These are phyloP conservation scores for Spondyliosoma cantharus DNA, from an alignment of 2,797 vertebrate species.

Conservation along the genomic window DNA sequence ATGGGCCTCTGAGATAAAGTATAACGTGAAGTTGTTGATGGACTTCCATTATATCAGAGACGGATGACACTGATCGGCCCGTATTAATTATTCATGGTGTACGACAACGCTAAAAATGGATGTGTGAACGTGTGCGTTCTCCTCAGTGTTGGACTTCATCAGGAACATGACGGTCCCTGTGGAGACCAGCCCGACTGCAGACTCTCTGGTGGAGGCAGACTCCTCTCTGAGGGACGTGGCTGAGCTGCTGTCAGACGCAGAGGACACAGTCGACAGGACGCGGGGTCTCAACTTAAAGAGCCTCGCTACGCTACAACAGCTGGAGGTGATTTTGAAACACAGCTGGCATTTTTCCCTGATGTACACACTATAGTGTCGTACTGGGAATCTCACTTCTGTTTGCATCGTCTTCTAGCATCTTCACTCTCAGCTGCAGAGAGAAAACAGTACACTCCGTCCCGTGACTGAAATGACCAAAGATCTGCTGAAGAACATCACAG, in stretches of 20 bases:
- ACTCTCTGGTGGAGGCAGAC: slow-evolving; percentile 81
- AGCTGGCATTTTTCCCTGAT: background rate
- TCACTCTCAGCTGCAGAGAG: slow-evolving; percentile 73
- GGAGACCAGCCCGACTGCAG: slow-evolving; percentile 72
- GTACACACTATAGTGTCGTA: background rate
- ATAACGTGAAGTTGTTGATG: too few relatives aligned
- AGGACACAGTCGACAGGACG: slow-evolving; percentile 75
- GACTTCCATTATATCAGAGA: background rate
- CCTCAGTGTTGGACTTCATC: slow-evolving; percentile 83
- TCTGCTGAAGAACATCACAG: slow-evolving; percentile 77
- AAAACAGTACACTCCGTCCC: slow-evolving; percentile 71
- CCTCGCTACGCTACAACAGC: slow-evolving; percentile 70
- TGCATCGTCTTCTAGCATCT: slow-evolving; percentile 68
- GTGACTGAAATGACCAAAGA: slow-evolving; percentile 73
- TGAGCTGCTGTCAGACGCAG: slow-evolving; percentile 77
- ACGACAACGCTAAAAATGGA: background rate
- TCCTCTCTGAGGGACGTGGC: slow-evolving; percentile 81
- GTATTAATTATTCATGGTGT: background rate
- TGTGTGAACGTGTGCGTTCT: slow-evolving; percentile 15
- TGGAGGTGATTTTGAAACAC: slow-evolving; percentile 82
- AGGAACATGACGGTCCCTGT: slow-evolving; percentile 73
- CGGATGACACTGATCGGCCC: background rate
- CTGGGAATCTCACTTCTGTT: background rate
- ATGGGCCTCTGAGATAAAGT: too few relatives aligned
- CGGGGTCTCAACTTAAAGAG: slow-evolving; percentile 81